These are phyloP conservation scores for Volucella inanis DNA, from an alignment of 2,888 invertebrate genomes.

Conservation along the genomic window DNA sequence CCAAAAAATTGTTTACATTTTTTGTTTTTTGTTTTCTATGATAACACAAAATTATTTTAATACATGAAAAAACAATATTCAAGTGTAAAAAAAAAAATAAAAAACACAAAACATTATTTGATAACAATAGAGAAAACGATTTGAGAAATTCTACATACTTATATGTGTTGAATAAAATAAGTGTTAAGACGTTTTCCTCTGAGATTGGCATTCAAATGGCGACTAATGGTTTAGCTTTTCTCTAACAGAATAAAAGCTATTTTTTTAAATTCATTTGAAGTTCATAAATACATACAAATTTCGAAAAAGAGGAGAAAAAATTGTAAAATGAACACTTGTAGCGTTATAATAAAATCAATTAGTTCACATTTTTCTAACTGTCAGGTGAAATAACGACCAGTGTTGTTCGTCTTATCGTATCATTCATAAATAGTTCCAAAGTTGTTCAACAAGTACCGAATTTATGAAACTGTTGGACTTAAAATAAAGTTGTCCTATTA, in stretches of 20 bases:
- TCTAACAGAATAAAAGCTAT: not conserved
- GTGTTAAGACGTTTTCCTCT: constrained; percentile 4
- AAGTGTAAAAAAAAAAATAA: constrained; percentile 69
- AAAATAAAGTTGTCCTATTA: no score
- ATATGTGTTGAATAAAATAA: constrained; percentile 22
- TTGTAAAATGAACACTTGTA: no score
- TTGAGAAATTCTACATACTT: constrained; percentile 19
- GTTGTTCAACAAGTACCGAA: no score
- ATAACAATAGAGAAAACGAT: constrained; percentile 40
- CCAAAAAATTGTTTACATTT: constrained; percentile 61
- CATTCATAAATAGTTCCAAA: no score
- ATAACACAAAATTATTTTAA: constrained; percentile 16
- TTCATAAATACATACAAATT: not conserved
- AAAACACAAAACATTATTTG: constrained; percentile 70
- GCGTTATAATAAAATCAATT: no score
- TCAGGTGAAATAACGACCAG: no score
- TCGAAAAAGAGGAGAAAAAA: not conserved
- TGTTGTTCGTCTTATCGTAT: no score
- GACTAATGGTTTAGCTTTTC: not conserved
- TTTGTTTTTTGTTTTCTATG: constrained; percentile 18
- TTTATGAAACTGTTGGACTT: no score
- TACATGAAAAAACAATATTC: constrained; percentile 75
- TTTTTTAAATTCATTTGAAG: not conserved
- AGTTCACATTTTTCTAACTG: no score
- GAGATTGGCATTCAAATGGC: constrained; percentile 2